Percentiles rank a stretch among this genome's conserved stretches.
Conservation (phyloP, 1,140 invertebrate species). For the Trichogramma pretiosum region DNA sequence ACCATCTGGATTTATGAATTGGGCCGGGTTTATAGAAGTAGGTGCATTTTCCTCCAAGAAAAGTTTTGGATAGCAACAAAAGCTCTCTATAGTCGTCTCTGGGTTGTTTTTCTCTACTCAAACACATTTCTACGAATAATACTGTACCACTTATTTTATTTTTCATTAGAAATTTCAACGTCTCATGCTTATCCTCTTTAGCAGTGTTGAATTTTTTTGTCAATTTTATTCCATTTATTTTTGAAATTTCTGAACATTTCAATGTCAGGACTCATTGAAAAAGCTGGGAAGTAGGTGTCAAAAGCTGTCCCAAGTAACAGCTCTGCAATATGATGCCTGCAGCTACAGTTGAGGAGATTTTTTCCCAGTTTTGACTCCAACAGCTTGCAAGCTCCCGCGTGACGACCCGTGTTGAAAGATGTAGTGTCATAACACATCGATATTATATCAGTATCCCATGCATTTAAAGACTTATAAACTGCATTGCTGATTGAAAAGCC, state of each 20-base stretch:
- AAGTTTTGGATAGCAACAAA: constrained; percentile 20
- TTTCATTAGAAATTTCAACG: too few relatives aligned
- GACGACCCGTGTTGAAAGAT: constrained; percentile 17
- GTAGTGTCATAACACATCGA: constrained; percentile 19
- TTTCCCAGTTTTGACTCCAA: constrained; percentile 25
- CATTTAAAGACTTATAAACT: too few relatives aligned
- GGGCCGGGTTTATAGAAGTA: constrained; percentile 24
- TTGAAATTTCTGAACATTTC: constrained; percentile 3
- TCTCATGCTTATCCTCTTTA: too few relatives aligned
- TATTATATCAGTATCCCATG: too few relatives aligned
- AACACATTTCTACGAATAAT: too few relatives aligned
- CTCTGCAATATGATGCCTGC: constrained; percentile 25
- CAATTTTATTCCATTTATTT: too few relatives aligned
- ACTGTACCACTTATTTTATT: too few relatives aligned
- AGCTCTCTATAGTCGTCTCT: constrained; percentile 27
- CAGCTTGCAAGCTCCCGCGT: constrained; percentile 25
- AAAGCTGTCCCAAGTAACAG: too few relatives aligned
- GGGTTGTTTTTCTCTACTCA: constrained; percentile 3
- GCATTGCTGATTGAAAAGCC: too few relatives aligned
- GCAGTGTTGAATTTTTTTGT: too few relatives aligned
- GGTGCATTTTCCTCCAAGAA: constrained; percentile 19
- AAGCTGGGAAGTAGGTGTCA: background rate
- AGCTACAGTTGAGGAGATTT: constrained; percentile 27
- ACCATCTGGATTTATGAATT: constrained; percentile 34
- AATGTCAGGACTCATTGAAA: too few relatives aligned